These are phyloP conservation scores for Phasia obesa DNA, from an alignment of 2,888 invertebrate genomes.

Conservation along the genomic window DNA sequence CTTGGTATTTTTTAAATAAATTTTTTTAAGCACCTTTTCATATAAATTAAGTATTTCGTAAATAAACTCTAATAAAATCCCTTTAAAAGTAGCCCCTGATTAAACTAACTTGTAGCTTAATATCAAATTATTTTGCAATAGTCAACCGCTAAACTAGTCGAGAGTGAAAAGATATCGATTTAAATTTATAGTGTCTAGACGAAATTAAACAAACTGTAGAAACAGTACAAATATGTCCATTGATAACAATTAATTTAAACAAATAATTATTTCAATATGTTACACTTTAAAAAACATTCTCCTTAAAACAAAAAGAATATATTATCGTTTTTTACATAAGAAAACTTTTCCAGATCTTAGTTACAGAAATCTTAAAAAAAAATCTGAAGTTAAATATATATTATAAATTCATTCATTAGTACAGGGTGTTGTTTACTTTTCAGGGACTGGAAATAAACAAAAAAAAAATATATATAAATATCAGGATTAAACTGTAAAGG, in stretches of 20 bases:
- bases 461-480: neutral
- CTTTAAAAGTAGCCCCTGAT: too few species aligned
- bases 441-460: neutral
- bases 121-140: too few species aligned
- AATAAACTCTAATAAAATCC: too few species aligned
- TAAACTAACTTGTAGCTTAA: too few species aligned
- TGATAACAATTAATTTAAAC: too few species aligned
- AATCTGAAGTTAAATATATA: neutral
- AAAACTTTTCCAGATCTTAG: conserved; percentile 28
- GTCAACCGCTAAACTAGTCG: too few species aligned
- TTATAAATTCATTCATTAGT: neutral
- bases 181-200: conserved; percentile 44
- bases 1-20: too few species aligned
- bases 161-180: conserved; percentile 3
- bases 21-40: too few species aligned
- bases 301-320: neutral
- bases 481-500: too few species aligned
- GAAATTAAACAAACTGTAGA: conserved; percentile 11
- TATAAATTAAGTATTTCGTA: too few species aligned
- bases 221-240: neutral
- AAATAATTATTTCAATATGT: too few species aligned
- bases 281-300: too few species aligned
- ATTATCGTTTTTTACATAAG: conserved; percentile 4
- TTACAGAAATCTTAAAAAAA: conserved; percentile 19
- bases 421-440: conserved; percentile 6